phyloP scores from a whole-genome alignment of 2,888 invertebrate species.

The Allacma fusca region DNA sequence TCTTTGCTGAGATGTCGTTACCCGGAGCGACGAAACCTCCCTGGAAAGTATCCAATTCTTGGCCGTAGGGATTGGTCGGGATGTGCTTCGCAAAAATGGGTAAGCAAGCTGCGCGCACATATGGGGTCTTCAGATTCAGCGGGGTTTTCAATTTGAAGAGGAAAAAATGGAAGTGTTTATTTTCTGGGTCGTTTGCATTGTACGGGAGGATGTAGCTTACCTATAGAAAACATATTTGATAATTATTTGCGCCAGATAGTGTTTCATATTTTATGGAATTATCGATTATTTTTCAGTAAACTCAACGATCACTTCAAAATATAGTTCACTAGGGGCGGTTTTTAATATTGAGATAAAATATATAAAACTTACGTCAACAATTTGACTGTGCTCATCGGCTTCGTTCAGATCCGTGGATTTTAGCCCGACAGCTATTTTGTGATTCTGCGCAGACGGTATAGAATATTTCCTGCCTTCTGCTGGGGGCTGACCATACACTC shows the following conservation, averaged over 20 bases:
- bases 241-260: too few species aligned
- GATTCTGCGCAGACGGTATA: slow-evolving; percentile 46
- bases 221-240: not conserved
- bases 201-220: slow-evolving; percentile 44
- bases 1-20: not conserved
- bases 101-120: slow-evolving; percentile 40
- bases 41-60: slow-evolving; percentile 34
- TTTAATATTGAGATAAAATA: too few species aligned
- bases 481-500: slow-evolving; percentile 43
- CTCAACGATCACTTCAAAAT: too few species aligned
- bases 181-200: slow-evolving; percentile 35
- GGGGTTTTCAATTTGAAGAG: slow-evolving; percentile 41
- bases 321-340: too few species aligned
- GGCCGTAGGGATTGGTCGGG: slow-evolving; percentile 10
- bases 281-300: too few species aligned
- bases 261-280: too few species aligned
- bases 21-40: slow-evolving; percentile 29
- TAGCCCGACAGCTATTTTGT: slow-evolving; percentile 41
- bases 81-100: slow-evolving; percentile 42
- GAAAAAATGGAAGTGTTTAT: slow-evolving; percentile 45
- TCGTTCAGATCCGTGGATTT: slow-evolving; percentile 38
- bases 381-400: slow-evolving; percentile 37
- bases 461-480: slow-evolving; percentile 39
- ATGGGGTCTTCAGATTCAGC: slow-evolving; percentile 34
- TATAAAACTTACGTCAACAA: slow-evolving; percentile 38